Base-by-base conservation (phyloP, 2,113 vertebrate species). In the Centropristis striata region DNA sequence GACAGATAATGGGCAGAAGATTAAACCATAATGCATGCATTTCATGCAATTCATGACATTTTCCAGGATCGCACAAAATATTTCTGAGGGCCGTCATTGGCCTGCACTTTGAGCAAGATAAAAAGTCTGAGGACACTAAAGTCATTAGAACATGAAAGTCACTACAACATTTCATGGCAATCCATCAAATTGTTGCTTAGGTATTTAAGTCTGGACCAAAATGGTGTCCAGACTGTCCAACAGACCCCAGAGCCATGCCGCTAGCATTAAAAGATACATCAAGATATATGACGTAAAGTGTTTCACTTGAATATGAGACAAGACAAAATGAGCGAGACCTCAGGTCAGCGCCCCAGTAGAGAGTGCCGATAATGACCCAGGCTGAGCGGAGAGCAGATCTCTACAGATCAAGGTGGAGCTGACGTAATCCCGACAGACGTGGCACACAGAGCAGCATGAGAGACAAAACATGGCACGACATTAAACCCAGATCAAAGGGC, bases 401-500 rank as follows among this genome's bases (percentile, higher is more conserved):
- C 79, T 59, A 57, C 68, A 85, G 83, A 90, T 92, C 78, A 85
- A 91, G 87, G 81, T 61, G 71, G 75, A 71, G 86, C 83, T 87
- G 84, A 80, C 72, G 73, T 92, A 92, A 94, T 91, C 94, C 90
- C 78, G 37, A 66, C 44, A 79, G 90, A 91, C 86, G 44, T 36
- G 72, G 75, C 75, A 70, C 76, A 50, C 41, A 13, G 73, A 90
- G 81, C 89, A 66, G 81, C 80, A 51, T 55, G 82, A 84, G 77
- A 85, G 68, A 85, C 83, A 59, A 73, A 87, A 89, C 87, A 90
- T 89, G 86, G 86, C 88, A 81, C 82, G 49, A 86, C 83, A 88
- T 85, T 93, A 91, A 90, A 92, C 86, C 84, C 36, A 68, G 90
- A 94, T 95, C 92, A 94, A 94, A 94, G 92, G 78, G 53, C 84